Evolutionary conservation across 2,113 vertebrate genomes (phyloP), one percentile per base, ranked within the genome.

Genomic region (Poeciliopsis turrubarensis): DNA sequence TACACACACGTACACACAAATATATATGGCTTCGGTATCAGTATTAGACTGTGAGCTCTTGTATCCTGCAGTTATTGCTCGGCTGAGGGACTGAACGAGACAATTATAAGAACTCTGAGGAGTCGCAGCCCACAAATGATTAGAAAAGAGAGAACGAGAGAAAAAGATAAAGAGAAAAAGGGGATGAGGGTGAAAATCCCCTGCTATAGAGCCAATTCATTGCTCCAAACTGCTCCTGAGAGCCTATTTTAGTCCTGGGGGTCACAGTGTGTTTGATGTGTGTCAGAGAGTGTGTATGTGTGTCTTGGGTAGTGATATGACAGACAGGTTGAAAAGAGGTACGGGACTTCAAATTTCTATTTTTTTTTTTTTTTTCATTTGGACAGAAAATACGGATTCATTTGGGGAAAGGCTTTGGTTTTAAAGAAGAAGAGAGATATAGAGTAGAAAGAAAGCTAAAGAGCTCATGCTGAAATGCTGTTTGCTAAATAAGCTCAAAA

Each of bases 181-280:
- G 86, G 92, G 89, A 89, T 87, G 90, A 92, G 88, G 90, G 90
- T 87, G 88, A 94, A 95, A 93, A 93, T 92, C 91, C 90, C 75
- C 90, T 57, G 71, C 89, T 89, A 92, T 92, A 92, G 87, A 93
- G 89, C 86, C 93, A 94, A 94, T 95, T 95, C 93, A 93, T 89
- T 10, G 85, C 92, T 87, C 91, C 96, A 96, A 96, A 96, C 94
- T 93, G 93, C 95, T 95, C 92, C 93, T 92, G 92, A 96, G 94
- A 97, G 95, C 95, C 95, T 94, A 94, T 96, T 96, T 84, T 93
- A 94, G 96, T 95, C 94, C 93, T 94, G 79, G 65, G 92, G 95
- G 95, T 95, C 93, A 93, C 86, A 87, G 78, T 80, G 82, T 85
- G 85, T 87, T 80, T 84, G 78, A 78, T 84, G 70, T 75, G 80